Evolutionary conservation across 2,888 invertebrate genomes (phyloP), one percentile per base, ranked within the genome.

Genomic region (Gastrophysa polygoni): DNA sequence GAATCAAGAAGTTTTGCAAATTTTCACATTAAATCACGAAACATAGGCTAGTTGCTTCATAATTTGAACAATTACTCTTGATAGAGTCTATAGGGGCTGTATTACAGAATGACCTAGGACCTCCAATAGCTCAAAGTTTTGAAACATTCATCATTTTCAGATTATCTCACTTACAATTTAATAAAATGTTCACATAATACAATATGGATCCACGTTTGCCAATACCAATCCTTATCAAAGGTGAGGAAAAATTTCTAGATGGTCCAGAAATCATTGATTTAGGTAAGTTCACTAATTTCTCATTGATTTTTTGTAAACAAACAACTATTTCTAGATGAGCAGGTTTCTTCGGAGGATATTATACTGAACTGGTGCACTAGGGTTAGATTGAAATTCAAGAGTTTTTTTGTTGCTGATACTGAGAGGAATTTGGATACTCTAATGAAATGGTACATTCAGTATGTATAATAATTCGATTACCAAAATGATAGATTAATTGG

Each of bases 371-470:
- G 73, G 73, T 68, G 72, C 48, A 50, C 61, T 16, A 72, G 68
- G 51, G 66, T 71, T n/a, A 59, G 68, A 8, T 63, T 61, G 21
- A 70, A 68, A 56, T 61, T 72, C 16, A 62, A 63, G 54, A 61
- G 61, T n/a, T 61, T 63, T 55, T 57, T 63, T 7, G 55, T 67
- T 16, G 67, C 57, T 43, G 64, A 69, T 44, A 70, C 62, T 55
- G 71, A 71, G 55, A 66, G 66, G 38, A 54, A 66, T 29, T 61
- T 73, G 29, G 64, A 66, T 24, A 67, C 64, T 44, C 47, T 71
- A 10, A 68, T 75, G 69, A 71, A 69, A 21, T 72, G 71, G 57
- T 75, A 75, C 60, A 47, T 71, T 54, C 50, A 63, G 75, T 74
- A 70, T 71, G 70, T 72, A 57, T 28, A 38, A 38, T 14, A n/a